phyloP scores from a whole-genome alignment of 1,140 invertebrate species.

The Drusus annulatus region DNA sequence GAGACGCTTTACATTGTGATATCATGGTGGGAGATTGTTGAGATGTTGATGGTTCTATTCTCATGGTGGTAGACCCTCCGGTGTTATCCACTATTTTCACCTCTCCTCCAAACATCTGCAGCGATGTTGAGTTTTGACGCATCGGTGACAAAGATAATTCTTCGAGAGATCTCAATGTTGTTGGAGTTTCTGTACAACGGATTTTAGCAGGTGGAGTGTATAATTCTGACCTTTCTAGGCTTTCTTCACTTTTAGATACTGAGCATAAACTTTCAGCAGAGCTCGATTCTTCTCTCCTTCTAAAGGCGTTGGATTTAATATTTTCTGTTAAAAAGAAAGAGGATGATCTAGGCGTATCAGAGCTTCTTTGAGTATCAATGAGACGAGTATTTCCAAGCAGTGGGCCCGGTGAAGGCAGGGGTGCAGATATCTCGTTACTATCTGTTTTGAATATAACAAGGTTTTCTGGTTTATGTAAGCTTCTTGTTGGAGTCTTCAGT shows the following conservation, averaged over 20 bases:
- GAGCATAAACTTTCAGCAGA: conserved; percentile 44
- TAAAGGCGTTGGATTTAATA: conserved; percentile 37
- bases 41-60: conserved; percentile 77
- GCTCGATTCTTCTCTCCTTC: conserved; percentile 38
- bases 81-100: conserved; percentile 80
- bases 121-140: conserved; percentile 70
- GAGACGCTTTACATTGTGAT: conserved; percentile 68
- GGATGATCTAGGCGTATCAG: conserved; percentile 36
- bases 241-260: conserved; percentile 48
- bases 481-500: conserved; percentile 63
- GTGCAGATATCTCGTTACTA: conserved; percentile 69
- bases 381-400: conserved; percentile 84
- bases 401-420: conserved; percentile 84
- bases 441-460: conserved; percentile 72
- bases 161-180: conserved; percentile 72
- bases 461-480: conserved; percentile 69
- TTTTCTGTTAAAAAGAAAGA: conserved; percentile 19
- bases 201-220: conserved; percentile 72
- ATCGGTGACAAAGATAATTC: conserved; percentile 70
- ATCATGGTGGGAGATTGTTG: conserved; percentile 70
- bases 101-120: conserved; percentile 85
- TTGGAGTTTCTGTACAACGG: conserved; percentile 69
- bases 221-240: conserved; percentile 62
- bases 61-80: conserved; percentile 79
- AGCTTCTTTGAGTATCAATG: conserved; percentile 73